phyloP scores from a whole-genome alignment of 1,140 invertebrate genomes.

The Euglossa dilemma region DNA sequence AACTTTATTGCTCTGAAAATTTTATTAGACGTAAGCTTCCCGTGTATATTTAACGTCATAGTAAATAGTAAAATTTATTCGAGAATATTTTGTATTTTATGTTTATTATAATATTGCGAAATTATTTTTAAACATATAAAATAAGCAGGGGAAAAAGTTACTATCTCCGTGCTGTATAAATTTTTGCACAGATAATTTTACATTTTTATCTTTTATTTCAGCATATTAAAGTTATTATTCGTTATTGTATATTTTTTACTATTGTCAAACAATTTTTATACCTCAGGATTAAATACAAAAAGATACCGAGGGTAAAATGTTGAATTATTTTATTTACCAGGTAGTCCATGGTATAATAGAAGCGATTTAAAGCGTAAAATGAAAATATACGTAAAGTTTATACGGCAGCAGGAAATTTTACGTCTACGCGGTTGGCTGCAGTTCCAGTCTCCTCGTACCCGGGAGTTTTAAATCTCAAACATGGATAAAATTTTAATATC shows the following conservation, averaged over 20 bases:
- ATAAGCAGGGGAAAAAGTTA: no score
- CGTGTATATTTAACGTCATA: not conserved
- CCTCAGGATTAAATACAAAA: not conserved
- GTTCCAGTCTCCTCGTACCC: not conserved
- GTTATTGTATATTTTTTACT: not conserved
- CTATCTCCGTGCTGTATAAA: no score
- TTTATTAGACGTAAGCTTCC: not conserved
- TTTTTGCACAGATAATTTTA: not conserved
- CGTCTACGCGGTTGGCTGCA: not conserved
- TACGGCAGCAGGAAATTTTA: not conserved
- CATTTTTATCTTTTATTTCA: not conserved
- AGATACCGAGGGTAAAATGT: not conserved
- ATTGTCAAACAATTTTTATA: not conserved
- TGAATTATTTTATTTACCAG: not conserved
- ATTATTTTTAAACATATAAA: no score
- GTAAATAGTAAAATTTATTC: not conserved
- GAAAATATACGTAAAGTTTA: not conserved
- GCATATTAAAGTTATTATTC: not conserved
- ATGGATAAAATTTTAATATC: conserved; percentile 5
- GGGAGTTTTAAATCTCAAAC: conserved; percentile 26
- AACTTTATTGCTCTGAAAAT: not conserved
- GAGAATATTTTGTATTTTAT: not conserved
- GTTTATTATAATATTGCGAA: no score
- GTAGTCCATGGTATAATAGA: not conserved
- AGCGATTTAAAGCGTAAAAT: not conserved